Percentiles rank a stretch among this genome's conserved stretches.
Conservation (phyloP, 2,797 vertebrate genomes). For the Lithobates sylvaticus region DNA sequence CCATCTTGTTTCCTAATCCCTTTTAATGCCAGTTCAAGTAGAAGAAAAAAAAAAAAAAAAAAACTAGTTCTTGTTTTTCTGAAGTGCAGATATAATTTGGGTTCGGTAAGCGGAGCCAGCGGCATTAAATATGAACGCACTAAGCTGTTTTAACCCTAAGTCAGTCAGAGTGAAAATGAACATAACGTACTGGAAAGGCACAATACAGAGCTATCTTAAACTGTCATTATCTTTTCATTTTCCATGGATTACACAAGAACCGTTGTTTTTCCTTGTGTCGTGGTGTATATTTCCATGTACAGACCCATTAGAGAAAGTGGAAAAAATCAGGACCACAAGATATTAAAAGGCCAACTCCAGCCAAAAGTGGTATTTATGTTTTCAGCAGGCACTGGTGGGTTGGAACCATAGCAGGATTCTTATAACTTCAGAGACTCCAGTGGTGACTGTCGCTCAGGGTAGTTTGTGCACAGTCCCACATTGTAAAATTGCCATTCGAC, state of each 20-base stretch:
- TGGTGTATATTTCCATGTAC: neutral
- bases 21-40: conserved; percentile 67
- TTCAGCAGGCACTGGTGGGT: conserved; percentile 1
- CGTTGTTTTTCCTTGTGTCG: neutral
- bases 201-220: neutral
- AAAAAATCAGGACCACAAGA: neutral
- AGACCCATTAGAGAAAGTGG: neutral
- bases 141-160: conserved; percentile 52
- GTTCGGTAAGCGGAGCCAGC: conserved; percentile 63
- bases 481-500: too few species aligned
- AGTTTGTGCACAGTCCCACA: too few species aligned
- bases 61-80: conserved; percentile 62
- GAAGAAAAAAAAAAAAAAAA: conserved; percentile 41
- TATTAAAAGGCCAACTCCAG: neutral
- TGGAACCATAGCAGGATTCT: neutral
- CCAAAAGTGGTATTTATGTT: neutral
- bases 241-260: neutral
- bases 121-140: conserved; percentile 46
- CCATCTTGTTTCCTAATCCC: conserved; percentile 70
- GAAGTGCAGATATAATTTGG: conserved; percentile 66
- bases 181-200: neutral
- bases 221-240: neutral
- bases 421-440: neutral
- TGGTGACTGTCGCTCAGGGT: too few species aligned
- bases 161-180: conserved; percentile 24